These are phyloP conservation scores for Ichneumon xanthorius DNA, from an alignment of 2,888 invertebrate species.

Conservation along the genomic window DNA sequence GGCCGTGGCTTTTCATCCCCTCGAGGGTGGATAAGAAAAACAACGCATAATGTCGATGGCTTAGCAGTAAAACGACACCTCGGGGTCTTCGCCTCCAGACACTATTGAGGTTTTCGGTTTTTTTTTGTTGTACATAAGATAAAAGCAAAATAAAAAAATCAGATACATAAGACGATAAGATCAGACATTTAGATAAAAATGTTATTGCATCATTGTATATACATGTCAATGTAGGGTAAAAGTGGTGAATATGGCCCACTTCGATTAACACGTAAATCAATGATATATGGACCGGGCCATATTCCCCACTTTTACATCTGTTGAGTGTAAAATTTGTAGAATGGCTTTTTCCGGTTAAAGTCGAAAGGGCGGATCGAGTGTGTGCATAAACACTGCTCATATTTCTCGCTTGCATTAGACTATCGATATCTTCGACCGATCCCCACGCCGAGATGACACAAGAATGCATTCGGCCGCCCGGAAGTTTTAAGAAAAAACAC, in stretches of 20 bases:
- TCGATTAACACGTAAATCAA: too few species aligned
- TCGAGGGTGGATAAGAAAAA: constrained; percentile 1
- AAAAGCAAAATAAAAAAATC: too few species aligned
- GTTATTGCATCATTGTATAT: too few species aligned
- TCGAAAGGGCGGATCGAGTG: neutral
- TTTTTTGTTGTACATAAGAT: too few species aligned
- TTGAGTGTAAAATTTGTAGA: neutral
- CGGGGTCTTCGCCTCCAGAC: too few species aligned
- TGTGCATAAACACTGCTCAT: neutral
- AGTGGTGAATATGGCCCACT: too few species aligned
- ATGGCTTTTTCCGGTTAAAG: neutral
- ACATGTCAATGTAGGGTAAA: too few species aligned
- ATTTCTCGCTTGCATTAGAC: neutral
- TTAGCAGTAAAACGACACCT: too few species aligned
- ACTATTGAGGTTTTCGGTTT: neutral
- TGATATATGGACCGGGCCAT: too few species aligned
- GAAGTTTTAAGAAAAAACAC: constrained; percentile 51
- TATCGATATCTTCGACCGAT: neutral
- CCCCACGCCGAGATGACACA: neutral
- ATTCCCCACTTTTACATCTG: too few species aligned
- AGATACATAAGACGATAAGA: too few species aligned
- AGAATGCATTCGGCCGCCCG: constrained; percentile 13
- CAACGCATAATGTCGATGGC: neutral
- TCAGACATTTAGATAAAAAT: too few species aligned
- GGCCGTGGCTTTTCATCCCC: constrained; percentile 17